A percentile compares a stretch with the other conserved stretches of the same genome.
Conservation (phyloP, 2,113 vertebrate species). For the Hylia prasina region DNA sequence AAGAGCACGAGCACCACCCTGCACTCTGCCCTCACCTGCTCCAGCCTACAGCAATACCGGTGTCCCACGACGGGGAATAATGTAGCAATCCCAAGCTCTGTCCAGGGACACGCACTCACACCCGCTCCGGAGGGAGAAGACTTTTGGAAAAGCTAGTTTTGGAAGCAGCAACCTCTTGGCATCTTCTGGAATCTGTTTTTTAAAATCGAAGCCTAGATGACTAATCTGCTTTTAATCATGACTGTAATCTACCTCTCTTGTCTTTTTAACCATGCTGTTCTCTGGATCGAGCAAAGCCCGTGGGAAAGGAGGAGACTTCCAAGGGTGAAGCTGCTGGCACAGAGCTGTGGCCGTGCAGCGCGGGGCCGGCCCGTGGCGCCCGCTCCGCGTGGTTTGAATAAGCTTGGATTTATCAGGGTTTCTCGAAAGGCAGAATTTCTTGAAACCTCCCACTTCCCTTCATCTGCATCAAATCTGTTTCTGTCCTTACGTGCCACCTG, state of each 20-base stretch:
- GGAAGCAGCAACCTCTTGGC: constrained; percentile 69
- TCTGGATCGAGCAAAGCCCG: constrained; percentile 71
- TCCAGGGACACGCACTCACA: constrained; percentile 36
- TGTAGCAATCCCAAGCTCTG: constrained; percentile 79
- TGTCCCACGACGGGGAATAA: constrained; percentile 66
- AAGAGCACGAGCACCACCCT: constrained; percentile 29
- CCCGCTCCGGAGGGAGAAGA: constrained; percentile 23
- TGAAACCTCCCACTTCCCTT: constrained; percentile 15
- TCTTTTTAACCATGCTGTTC: constrained; percentile 81
- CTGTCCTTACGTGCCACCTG: constrained; percentile 6
- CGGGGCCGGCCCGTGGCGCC: neutral
- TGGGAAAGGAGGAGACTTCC: constrained; percentile 12
- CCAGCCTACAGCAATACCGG: constrained; percentile 71
- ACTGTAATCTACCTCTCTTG: constrained; percentile 96
- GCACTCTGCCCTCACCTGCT: constrained; percentile 43
- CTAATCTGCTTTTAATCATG: constrained; percentile 81
- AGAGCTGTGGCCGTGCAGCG: constrained; percentile 48
- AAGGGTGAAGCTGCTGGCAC: constrained; percentile 41
- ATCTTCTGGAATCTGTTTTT: constrained; percentile 71
- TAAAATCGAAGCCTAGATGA: constrained; percentile 71
- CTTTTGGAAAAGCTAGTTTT: constrained; percentile 43
- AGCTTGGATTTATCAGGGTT: constrained; percentile 75
- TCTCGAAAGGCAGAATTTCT: constrained; percentile 53
- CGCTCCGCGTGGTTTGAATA: constrained; percentile 80
- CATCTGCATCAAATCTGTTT: constrained; percentile 33